Conservation (phyloP, 2,797 vertebrate genomes). For the Gadopsis marmoratus region DNA sequence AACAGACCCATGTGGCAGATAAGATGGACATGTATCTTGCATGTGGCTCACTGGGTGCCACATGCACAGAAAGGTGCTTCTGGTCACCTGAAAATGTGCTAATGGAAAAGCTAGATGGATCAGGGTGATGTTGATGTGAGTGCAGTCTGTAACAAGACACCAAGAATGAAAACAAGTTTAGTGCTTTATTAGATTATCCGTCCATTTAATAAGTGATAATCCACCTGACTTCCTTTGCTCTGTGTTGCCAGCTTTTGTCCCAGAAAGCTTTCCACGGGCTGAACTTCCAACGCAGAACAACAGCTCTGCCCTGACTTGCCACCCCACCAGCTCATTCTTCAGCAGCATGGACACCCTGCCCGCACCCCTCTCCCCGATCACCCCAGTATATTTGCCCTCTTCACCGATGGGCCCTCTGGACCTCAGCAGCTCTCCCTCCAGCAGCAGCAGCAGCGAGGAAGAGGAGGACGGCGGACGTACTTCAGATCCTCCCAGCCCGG, state of each 20-base stretch:
- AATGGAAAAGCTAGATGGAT: constrained; percentile 17
- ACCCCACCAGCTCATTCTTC: constrained; percentile 85
- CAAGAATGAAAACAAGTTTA: constrained; percentile 69
- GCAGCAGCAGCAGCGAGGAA: constrained; percentile 87
- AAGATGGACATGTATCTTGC: background rate
- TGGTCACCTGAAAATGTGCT: constrained; percentile 32
- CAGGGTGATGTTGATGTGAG: constrained; percentile 21
- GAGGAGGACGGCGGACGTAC: constrained; percentile 93
- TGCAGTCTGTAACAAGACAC: constrained; percentile 62
- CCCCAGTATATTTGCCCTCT: constrained; percentile 64
- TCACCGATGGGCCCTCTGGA: constrained; percentile 85
- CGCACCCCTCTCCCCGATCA: constrained; percentile 77
- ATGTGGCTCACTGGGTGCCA: constrained; percentile 11
- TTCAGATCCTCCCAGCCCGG: constrained; percentile 90
- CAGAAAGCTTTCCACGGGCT: constrained; percentile 83
- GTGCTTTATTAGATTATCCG: constrained; percentile 69
- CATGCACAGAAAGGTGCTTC: background rate
- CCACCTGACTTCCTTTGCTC: constrained; percentile 53
- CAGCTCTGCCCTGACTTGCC: constrained; percentile 81
- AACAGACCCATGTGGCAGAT: constrained; percentile 10
- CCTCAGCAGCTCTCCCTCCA: constrained; percentile 88
- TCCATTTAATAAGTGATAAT: constrained; percentile 45
- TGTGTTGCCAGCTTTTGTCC: constrained; percentile 85
- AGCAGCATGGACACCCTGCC: constrained; percentile 82
- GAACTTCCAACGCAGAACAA: constrained; percentile 89